Conservation (phyloP, 2,888 invertebrate genomes). For the Caenorhabditis macrosperma region DNA sequence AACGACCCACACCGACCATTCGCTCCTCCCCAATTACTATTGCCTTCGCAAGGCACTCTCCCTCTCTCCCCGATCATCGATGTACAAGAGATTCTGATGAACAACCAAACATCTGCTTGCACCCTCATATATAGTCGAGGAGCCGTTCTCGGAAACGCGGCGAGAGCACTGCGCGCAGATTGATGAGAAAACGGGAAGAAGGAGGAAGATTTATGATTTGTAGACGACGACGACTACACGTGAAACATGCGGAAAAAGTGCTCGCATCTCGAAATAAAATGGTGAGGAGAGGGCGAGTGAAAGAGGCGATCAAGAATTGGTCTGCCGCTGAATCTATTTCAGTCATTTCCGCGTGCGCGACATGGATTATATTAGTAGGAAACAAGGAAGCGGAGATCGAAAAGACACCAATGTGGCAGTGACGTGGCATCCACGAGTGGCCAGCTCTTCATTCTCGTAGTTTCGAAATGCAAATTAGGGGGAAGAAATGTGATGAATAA, state of each 20-base stretch:
- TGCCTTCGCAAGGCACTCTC: constrained; percentile 34
- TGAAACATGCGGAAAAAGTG: constrained; percentile 27
- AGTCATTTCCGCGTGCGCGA: constrained; percentile 32
- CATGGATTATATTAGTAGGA: constrained; percentile 23
- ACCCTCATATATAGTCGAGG: constrained; percentile 6
- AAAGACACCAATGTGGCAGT: neutral
- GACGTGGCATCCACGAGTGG: neutral
- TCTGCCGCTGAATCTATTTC: constrained; percentile 43
- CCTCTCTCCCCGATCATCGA: constrained; percentile 43
- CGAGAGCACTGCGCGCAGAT: neutral
- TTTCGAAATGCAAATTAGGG: constrained; percentile 34
- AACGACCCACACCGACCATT: constrained; percentile 32
- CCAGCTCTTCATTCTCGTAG: constrained; percentile 34
- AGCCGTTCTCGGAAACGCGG: neutral
- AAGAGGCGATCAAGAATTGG: constrained; percentile 47
- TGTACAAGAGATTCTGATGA: constrained; percentile 55
- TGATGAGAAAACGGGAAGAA: constrained; percentile 32
- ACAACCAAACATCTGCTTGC: constrained; percentile 52
- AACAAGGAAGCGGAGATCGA: neutral
- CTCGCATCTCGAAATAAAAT: constrained; percentile 47
- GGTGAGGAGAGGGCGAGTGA: constrained; percentile 19
- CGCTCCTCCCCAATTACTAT: constrained; percentile 41
- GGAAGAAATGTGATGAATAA: constrained; percentile 37
- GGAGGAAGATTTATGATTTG: constrained; percentile 46
- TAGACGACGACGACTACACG: constrained; percentile 31